Evolutionary conservation across 2,888 invertebrate genomes (phyloP).

Genomic region (Megamerina dolium): DNA sequence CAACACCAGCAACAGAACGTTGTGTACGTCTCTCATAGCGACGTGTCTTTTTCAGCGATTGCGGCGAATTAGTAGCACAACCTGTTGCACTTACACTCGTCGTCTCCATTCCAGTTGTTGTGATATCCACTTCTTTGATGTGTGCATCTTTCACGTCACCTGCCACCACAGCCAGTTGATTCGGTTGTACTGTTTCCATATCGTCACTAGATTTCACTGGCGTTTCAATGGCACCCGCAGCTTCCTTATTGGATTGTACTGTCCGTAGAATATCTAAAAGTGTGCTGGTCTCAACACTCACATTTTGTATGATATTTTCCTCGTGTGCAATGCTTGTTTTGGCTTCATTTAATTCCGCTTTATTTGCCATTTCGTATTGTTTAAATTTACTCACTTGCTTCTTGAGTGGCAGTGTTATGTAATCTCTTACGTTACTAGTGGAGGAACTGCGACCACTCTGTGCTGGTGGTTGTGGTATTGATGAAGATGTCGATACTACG

Average conservation of each 20-base stretch:
- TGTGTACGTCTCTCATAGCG: conserved; percentile 25
- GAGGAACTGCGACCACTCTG: no score
- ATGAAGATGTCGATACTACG: no score
- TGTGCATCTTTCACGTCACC: no score
- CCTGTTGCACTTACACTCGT: conserved; percentile 16
- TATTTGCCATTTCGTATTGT: conserved; percentile 5
- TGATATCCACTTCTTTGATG: not conserved
- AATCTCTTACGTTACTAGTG: no score
- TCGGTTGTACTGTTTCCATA: not conserved
- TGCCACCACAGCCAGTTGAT: no score
- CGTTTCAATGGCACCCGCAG: conserved; percentile 6
- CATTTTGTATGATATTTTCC: conserved; percentile 15
- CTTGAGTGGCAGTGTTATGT: conserved; percentile 13
- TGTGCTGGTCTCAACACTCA: conserved; percentile 24
- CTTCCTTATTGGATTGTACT: conserved; percentile 22
- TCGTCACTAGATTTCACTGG: not conserved
- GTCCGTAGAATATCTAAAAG: conserved; percentile 24
- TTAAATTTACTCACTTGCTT: conserved; percentile 16
- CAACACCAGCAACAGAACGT: no score
- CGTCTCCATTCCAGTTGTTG: not conserved
- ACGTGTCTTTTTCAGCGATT: conserved; percentile 17
- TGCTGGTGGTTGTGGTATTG: no score
- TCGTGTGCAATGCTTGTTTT: not conserved
- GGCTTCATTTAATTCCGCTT: not conserved
- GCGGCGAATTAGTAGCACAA: conserved; percentile 15